A percentile compares a stretch with the other conserved stretches of the same genome.
phyloP scores from a whole-genome alignment of 2,888 invertebrate genomes.

The Syritta pipiens region DNA sequence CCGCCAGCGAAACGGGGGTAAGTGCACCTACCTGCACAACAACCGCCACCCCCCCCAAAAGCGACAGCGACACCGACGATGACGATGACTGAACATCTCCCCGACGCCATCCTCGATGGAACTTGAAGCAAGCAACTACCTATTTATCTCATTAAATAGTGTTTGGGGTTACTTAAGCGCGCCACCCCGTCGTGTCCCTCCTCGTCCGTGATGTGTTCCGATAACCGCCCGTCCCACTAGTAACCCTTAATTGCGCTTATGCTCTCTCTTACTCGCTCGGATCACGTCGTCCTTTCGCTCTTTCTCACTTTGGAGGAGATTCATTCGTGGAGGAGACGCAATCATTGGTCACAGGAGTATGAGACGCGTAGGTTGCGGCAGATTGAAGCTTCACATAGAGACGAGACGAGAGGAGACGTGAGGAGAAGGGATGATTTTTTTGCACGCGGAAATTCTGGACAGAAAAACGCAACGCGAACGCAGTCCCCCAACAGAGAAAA shows the following conservation, averaged over 20 bases:
- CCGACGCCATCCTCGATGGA: conserved; percentile 28
- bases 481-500: neutral
- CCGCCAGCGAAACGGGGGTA: neutral
- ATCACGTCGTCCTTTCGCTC: neutral
- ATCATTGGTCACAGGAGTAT: conserved; percentile 61
- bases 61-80: conserved; percentile 15
- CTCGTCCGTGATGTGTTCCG: conserved; percentile 5
- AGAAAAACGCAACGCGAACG: conserved; percentile 38
- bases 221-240: conserved; percentile 8
- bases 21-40: conserved; percentile 38
- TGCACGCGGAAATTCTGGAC: conserved; percentile 53
- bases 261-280: conserved; percentile 33
- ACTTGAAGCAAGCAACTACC: conserved; percentile 65
- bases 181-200: conserved; percentile 11
- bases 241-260: conserved; percentile 63
- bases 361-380: conserved; percentile 61
- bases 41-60: conserved; percentile 30
- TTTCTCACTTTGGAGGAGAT: neutral
- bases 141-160: conserved; percentile 70
- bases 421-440: no score
- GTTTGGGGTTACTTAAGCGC: conserved; percentile 68
- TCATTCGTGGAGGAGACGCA: conserved; percentile 55
- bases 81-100: conserved; percentile 10
- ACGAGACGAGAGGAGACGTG: no score
- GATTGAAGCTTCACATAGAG: conserved; percentile 52